Percentiles rank a stretch among this genome's conserved stretches.
Evolutionary conservation across 2,113 vertebrate genomes (phyloP).

Genomic region (Sisor rabdophorus): DNA sequence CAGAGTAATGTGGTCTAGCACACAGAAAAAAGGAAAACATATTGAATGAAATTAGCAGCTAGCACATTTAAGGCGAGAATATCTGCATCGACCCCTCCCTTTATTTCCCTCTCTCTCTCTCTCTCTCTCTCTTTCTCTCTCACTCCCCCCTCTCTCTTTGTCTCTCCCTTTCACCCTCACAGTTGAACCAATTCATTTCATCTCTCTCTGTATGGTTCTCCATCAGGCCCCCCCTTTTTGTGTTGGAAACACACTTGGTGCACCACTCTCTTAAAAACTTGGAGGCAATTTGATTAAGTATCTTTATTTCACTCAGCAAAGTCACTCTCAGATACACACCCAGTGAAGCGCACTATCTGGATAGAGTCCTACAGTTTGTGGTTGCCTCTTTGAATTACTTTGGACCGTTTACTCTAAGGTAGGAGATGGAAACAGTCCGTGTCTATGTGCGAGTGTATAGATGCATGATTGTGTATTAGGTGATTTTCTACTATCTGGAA

Average conservation of each 20-base stretch:
- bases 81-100: slow-evolving; percentile 55
- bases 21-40: not conserved
- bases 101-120: slow-evolving; percentile 23
- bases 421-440: slow-evolving; percentile 46
- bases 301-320: slow-evolving; percentile 65
- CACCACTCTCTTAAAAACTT: slow-evolving; percentile 38
- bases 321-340: slow-evolving; percentile 39
- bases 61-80: slow-evolving; percentile 29
- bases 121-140: slow-evolving; percentile 6
- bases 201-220: slow-evolving; percentile 9
- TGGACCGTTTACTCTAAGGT: slow-evolving; percentile 61
- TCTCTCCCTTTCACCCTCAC: slow-evolving; percentile 12
- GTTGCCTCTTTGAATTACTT: slow-evolving; percentile 49
- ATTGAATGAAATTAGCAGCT: slow-evolving; percentile 14
- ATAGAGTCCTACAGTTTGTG: slow-evolving; percentile 51
- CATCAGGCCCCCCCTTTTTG: slow-evolving; percentile 15
- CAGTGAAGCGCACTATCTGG: slow-evolving; percentile 41
- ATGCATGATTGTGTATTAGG: slow-evolving; percentile 15
- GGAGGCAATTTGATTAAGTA: slow-evolving; percentile 61
- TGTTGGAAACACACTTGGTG: slow-evolving; percentile 42
- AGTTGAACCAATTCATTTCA: slow-evolving; percentile 24
- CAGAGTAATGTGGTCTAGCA: not conserved
- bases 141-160: not conserved
- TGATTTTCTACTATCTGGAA: not conserved
- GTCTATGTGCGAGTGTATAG: slow-evolving; percentile 22